phyloP scores from a whole-genome alignment of 2,888 invertebrate genomes.

The Candidula unifasciata region DNA sequence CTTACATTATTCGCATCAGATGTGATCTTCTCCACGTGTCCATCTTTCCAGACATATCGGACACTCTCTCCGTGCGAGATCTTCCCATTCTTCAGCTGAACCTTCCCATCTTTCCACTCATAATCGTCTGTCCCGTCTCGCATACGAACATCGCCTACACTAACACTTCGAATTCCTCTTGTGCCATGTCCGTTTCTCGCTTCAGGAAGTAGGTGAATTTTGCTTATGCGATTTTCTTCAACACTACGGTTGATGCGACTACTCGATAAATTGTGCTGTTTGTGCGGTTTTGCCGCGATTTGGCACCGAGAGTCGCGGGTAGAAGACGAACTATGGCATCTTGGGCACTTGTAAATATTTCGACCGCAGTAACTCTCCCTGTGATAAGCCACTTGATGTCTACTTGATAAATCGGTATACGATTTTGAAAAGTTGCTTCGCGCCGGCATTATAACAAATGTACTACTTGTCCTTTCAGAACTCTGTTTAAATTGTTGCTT shows the following conservation, averaged over 20 bases:
- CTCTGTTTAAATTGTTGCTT: background rate
- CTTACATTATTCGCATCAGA: conserved; percentile 37
- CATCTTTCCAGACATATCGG: conserved; percentile 44
- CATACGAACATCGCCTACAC: conserved; percentile 36
- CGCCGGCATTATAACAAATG: background rate
- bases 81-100: conserved; percentile 44
- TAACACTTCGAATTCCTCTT: conserved; percentile 39
- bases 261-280: background rate
- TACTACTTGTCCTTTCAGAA: background rate
- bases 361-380: conserved; percentile 3
- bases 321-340: too few species aligned
- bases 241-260: background rate
- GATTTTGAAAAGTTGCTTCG: conserved; percentile 22
- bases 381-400: background rate
- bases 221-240: background rate
- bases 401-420: conserved; percentile 23
- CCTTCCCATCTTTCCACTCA: conserved; percentile 41
- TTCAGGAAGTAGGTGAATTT: conserved; percentile 32
- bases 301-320: background rate
- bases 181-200: conserved; percentile 12
- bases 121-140: conserved; percentile 8
- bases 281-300: background rate
- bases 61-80: conserved; percentile 44
- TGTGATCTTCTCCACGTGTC: conserved; percentile 45
- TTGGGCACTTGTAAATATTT: background rate